Base-by-base conservation (phyloP, 1,140 invertebrate genomes). In the Cyclina sinensis region DNA sequence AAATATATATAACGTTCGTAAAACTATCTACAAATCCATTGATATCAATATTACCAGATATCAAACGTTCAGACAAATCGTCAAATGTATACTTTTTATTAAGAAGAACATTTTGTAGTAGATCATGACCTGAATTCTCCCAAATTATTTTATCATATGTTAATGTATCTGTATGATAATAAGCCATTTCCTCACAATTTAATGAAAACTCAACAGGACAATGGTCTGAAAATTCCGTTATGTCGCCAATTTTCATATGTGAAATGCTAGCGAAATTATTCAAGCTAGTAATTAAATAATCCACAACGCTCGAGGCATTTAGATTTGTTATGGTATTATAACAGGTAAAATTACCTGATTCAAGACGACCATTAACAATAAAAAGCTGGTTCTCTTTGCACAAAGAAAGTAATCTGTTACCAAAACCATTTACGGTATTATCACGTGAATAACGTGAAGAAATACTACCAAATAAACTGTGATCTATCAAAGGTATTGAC, bases 331-430 rank as follows among this genome's bases (percentile, higher is more conserved):
- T 43, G 11, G 4, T n/a, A 48, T 48, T 79, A 79, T 79, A 9
- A 7, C 76, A 79, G 16, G 39, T 79, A 43, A 51, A 79, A 30
- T 79, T 21, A 48, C 76, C 76, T 14, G 16, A 7, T 30, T 51
- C 76, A 39, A 79, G n/a, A 18, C 76, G 43, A 18, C 48, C 76
- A 79, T 79, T 79, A 27, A 30, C 48, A 32, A 79, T 79, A 48
- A 7, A 27, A 3, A 79, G 14, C 18, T 79, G 27, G n/a, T 48
- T 79, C 27, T 79, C 30, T 24, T 79, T 79, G 51, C 76, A 79
- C 12, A 79, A 14, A 14, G 46, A 79, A 21, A 79, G 51, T 18
- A 79, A 30, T 27, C 39, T 48, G 30, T 79, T 51, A 51, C 76
- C 76, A 54, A 51, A 79, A 27, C 35, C 35, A 74, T 12, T 74